Evolutionary conservation across 2,888 invertebrate species (phyloP), one percentile per base, ranked within the genome.

Genomic region (Morpho achilles): DNA sequence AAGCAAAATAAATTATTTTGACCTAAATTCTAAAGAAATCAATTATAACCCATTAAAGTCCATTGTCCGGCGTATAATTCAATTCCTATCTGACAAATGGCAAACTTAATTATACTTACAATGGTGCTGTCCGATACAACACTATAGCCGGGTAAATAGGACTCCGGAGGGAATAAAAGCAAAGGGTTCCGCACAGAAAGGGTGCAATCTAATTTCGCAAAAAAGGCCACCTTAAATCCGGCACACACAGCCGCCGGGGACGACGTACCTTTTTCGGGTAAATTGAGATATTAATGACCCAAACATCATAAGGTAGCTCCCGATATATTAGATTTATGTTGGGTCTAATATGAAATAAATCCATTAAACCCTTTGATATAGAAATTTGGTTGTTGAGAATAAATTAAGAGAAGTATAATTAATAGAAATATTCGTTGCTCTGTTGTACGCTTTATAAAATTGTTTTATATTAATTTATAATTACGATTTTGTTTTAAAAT

Each of bases 181-280:
- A 71, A 77, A 79, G 76, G 80, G 78, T 73, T 72, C 69, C 67
- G 69, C 71, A 74, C 72, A 74, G 74, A 77, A 76, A 77, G 80
- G 82, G 79, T 76, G 80, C 80, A 80, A 86, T 87, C 84, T 82
- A 84, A 85, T 87, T 85, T 82, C 75, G 75, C 81, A 82, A 80
- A 85, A 85, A 80, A 83, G 79, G 79, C 79, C 79, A 75, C 77
- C 75, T 79, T 77, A 71, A 77, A 76, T 77, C 79, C 68, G 50
- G 43, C 67, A 77, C 73, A 78, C 66, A 82, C 72, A 51, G 75
- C 45, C 65, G 53, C 39, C 3, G 51, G 60, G 69, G 59, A 65
- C 59, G 62, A 61, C 32, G 22, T 53, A 49, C 56, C 48, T 55
- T 52, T 49, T 10, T 9, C 48, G 44, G 44, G 39, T 7, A 47